Base-by-base conservation (phyloP, 2,888 invertebrate genomes). In the Drosophila hamatofila region DNA sequence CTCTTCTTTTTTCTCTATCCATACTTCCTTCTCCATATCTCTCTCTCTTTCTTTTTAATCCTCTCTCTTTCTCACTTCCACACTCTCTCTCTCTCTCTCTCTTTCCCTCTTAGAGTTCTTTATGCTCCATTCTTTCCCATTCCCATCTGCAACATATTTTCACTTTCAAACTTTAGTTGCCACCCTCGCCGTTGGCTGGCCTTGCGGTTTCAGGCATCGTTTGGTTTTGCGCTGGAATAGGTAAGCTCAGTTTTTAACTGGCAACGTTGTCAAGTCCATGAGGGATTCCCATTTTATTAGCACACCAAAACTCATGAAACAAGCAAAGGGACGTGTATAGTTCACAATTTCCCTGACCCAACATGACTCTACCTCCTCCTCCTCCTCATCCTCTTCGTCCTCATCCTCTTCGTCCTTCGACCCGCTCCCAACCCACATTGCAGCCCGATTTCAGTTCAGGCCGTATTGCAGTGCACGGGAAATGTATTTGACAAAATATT, bases 401-500 rank as follows among this genome's bases (percentile, higher is more conserved):
- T 21, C 14, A 2, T 35, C 1, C 14, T 35, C 14, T 16, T 16
- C 16, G 6, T 37, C 16, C 35, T 37, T 16, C 18, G 9, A 27
- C 6, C 48, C 18, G 11, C 27, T 3, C 18, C 12, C 21, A 23
- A 16, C 11, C 37, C 52, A 41, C 46, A 59, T 52, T n/a, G n/a
- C n/a, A n/a, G n/a, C n/a, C n/a, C n/a, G n/a, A n/a, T n/a, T n/a
- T n/a, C n/a, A n/a, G 48, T 48, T 48, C 48, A 27, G 58, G 44
- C 35, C 37, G 62, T 46, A 44, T 21, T 72, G 55, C 61, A 44
- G 46, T 42, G 37, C 66, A 70, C 66, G 70, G 70, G 69, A 81
- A 69, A 76, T 81, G 73, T 69, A 72, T 87, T 83, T 87, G 83
- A 87, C 83, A 84, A 84, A 87, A 84, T 78, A 83, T 86, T 83